Base-by-base conservation (phyloP, 2,113 vertebrate genomes). In the Lipophrys pholis region DNA sequence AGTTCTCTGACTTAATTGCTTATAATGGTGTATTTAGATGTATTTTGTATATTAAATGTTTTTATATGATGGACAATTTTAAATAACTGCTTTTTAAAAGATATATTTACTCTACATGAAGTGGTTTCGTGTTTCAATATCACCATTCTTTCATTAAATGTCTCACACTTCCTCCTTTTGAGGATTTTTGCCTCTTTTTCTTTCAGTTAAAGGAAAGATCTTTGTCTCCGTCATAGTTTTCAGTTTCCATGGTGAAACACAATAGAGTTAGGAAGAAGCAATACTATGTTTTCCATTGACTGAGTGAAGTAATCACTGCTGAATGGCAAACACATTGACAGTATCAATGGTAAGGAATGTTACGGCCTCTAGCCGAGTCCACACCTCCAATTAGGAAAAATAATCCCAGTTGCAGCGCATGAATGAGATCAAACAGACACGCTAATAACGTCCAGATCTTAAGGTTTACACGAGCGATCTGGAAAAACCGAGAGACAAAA, bases 391-490 rank as follows among this genome's bases (percentile, higher is more conserved):
- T 83, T 73, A 74, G 43, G 45, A 60, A 43, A 82, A 80, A 62
- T 11, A 73, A 73, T 55, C 64, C 60, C 43, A 73, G 70, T 59
- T 65, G 60, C 21, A 50, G 38, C 82, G 70, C 51, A 63, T 6
- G 48, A 76, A 76, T 3, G 40, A 77, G 61, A 83, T 84, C 49
- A 83, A 79, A 84, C 66, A 66, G 43, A 74, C 9, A 9, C 12
- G 39, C 52, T 81, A 87, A 87, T 66, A 61, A 76, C 2, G 52
- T 77, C 69, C 82, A 84, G 78, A 86, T 76, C 36, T 85, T 78
- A 64, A 86, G 83, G 70, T 90, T 83, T 60, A 70, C 61, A 42
- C 6, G 8, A 53, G 50, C n/a, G 30, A 54, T 81, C 0, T 7
- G 42, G 67, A 43, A 14, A 65, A 73, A 36, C n/a, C 12, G 21